phyloP scores from a whole-genome alignment of 1,140 invertebrate species.

The Leucophenga varia region DNA sequence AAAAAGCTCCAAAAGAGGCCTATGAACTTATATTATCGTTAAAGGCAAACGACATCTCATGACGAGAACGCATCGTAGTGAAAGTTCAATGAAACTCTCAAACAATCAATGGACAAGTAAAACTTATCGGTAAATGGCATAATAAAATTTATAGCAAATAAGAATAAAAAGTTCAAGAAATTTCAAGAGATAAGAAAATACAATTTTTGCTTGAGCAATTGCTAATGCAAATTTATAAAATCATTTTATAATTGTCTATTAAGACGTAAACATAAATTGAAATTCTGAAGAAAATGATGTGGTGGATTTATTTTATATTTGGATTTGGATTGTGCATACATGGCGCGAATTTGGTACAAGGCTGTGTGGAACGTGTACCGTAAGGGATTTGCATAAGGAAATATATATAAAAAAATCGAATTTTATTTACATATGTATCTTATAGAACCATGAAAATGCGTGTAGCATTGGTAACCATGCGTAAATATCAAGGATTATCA shows the following conservation, averaged over 20 bases:
- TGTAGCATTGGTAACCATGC: constrained; percentile 37
- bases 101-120: constrained; percentile 10
- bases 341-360: constrained; percentile 17
- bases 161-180: constrained; percentile 24
- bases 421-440: not conserved
- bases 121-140: constrained; percentile 7
- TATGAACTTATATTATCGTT: constrained; percentile 25
- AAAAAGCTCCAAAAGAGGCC: too few species aligned
- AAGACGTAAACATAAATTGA: too few species aligned
- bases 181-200: constrained; percentile 21
- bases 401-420: too few species aligned
- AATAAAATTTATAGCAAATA: constrained; percentile 21
- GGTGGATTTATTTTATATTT: too few species aligned
- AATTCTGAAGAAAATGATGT: too few species aligned
- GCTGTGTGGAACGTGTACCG: constrained; percentile 36
- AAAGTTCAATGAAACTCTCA: constrained; percentile 31
- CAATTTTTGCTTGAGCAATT: constrained; percentile 6
- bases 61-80: constrained; percentile 11
- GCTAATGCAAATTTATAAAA: constrained; percentile 16
- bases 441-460: constrained; percentile 32
- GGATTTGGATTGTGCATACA: constrained; percentile 11
- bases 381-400: too few species aligned
- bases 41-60: constrained; percentile 12
- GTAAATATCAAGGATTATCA: constrained; percentile 26
- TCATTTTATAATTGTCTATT: constrained; percentile 32